These are phyloP conservation scores for Adineta ricciae DNA, from an alignment of 2,888 invertebrate genomes.

Conservation along the genomic window DNA sequence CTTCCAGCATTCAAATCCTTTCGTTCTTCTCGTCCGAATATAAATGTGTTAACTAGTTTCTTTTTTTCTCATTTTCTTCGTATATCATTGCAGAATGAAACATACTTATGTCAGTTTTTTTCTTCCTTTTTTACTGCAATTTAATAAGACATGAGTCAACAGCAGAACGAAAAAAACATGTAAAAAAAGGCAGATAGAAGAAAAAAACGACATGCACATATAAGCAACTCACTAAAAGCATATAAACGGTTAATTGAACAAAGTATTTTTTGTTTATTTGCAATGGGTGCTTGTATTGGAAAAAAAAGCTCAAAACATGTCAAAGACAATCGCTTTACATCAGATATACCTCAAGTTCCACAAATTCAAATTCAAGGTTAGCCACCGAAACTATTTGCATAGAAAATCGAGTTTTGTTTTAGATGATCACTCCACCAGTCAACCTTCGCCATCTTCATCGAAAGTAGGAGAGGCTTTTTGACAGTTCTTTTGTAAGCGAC, in stretches of 20 bases:
- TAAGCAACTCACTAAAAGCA: neutral
- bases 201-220: neutral
- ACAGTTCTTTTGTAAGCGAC: no score
- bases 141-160: neutral
- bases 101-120: neutral
- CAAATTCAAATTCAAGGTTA: neutral
- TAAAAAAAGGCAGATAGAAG: neutral
- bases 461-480: neutral
- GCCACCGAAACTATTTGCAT: neutral
- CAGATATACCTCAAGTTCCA: neutral
- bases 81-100: neutral
- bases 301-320: neutral
- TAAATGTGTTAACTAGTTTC: neutral
- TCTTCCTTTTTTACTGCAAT: neutral
- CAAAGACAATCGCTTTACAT: neutral
- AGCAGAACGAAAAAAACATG: neutral
- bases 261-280: neutral
- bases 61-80: neutral
- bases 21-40: neutral
- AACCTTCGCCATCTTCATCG: neutral
- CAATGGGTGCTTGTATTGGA: neutral
- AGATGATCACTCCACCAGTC: neutral
- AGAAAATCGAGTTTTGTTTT: neutral
- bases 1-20: neutral
- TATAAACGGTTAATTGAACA: neutral